phyloP scores from a whole-genome alignment of 2,797 vertebrate genomes.

The Buceros bicornis region DNA sequence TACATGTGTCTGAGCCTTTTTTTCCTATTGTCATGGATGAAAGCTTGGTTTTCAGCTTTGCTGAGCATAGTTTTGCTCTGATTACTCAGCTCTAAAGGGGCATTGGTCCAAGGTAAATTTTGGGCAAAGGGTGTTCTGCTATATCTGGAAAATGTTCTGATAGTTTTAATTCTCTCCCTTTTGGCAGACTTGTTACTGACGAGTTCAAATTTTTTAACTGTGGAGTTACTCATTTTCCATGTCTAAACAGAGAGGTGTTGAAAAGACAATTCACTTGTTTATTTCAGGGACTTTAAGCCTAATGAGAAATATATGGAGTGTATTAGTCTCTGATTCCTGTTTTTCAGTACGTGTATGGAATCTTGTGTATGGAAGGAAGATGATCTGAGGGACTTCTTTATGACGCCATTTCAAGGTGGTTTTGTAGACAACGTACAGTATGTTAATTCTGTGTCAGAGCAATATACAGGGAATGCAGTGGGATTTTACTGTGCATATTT shows the following conservation, averaged over 20 bases:
- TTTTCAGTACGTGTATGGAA: neutral
- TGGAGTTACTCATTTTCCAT: neutral
- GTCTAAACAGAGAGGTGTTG: neutral
- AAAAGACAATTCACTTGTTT: neutral
- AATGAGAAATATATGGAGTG: neutral
- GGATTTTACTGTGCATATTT: neutral
- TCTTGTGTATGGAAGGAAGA: neutral
- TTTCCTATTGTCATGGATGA: neutral
- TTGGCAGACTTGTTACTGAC: neutral
- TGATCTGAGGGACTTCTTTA: neutral
- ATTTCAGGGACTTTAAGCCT: neutral
- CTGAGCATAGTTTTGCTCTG: neutral
- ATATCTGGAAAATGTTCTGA: neutral
- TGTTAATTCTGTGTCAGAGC: neutral
- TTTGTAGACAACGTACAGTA: neutral
- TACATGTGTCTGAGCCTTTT: neutral
- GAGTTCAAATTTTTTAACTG: neutral
- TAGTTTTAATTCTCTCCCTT: neutral
- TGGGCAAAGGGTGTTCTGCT: neutral
- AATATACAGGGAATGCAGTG: neutral
- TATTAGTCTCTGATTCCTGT: neutral
- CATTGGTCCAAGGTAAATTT: neutral
- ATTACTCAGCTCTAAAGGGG: neutral
- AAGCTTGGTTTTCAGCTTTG: constrained; percentile 12
- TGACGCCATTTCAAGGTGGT: neutral